Conservation (phyloP, 2,113 vertebrate genomes). For the Pollimyrus isidori region DNA sequence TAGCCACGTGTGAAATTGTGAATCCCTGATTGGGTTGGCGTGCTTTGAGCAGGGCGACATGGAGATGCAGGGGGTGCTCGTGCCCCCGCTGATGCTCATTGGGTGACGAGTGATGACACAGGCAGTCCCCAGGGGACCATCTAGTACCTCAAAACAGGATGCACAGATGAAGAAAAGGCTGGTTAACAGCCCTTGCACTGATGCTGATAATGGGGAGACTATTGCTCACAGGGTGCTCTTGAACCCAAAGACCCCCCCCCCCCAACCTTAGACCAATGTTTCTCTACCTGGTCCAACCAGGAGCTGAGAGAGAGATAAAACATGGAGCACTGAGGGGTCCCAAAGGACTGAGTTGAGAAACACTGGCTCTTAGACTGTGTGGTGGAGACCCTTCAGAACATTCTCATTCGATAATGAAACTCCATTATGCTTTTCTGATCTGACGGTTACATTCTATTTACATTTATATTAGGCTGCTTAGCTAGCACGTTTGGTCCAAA, state of each 20-base stretch:
- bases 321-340: not conserved
- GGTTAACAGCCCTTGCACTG: not conserved
- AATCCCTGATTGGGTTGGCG: not conserved
- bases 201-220: not conserved
- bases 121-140: not conserved
- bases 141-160: not conserved
- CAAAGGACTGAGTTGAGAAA: not conserved
- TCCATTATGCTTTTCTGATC: not conserved
- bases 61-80: not conserved
- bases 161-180: not conserved
- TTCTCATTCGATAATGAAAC: not conserved
- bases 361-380: not conserved
- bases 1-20: not conserved
- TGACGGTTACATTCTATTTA: not conserved
- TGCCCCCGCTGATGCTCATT: not conserved
- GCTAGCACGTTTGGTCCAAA: not conserved
- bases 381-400: not conserved
- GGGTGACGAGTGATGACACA: not conserved
- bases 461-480: not conserved
- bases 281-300: not conserved
- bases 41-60: not conserved
- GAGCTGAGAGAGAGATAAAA: not conserved
- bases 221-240: not conserved
- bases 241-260: not conserved
- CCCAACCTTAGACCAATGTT: not conserved